phyloP scores from a whole-genome alignment of 2,888 invertebrate species.

The Sepiola atlantica region DNA sequence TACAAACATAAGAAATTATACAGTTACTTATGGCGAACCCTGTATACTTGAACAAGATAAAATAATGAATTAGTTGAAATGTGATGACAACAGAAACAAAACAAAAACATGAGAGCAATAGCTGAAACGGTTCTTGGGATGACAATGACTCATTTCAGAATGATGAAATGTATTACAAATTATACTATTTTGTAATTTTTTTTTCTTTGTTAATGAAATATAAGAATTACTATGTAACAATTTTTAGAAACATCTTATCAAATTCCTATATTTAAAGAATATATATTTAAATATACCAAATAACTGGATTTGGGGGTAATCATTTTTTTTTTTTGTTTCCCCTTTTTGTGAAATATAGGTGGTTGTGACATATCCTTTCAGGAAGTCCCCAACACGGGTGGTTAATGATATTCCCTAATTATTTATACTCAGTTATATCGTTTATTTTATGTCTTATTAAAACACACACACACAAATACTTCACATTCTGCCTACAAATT shows the following conservation, averaged over 20 bases:
- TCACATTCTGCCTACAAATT: neutral
- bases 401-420: constrained; percentile 32
- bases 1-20: too few species aligned
- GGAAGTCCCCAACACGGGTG: constrained; percentile 32
- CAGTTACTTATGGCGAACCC: too few species aligned
- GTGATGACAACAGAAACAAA: too few species aligned
- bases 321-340: neutral
- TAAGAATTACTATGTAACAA: neutral
- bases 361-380: constrained; percentile 18
- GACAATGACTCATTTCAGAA: neutral
- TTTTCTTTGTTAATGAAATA: neutral
- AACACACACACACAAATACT: neutral
- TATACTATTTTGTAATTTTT: neutral
- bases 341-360: neutral
- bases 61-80: too few species aligned
- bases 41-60: too few species aligned
- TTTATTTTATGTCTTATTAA: neutral
- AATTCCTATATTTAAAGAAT: neutral
- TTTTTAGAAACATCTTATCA: neutral
- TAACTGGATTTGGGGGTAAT: neutral
- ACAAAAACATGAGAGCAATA: too few species aligned
- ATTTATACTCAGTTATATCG: neutral
- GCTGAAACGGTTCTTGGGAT: neutral
- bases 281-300: constrained; percentile 14
- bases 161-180: neutral